Evolutionary conservation across 1,140 invertebrate species (phyloP).

Genomic region (Myzus persicae): DNA sequence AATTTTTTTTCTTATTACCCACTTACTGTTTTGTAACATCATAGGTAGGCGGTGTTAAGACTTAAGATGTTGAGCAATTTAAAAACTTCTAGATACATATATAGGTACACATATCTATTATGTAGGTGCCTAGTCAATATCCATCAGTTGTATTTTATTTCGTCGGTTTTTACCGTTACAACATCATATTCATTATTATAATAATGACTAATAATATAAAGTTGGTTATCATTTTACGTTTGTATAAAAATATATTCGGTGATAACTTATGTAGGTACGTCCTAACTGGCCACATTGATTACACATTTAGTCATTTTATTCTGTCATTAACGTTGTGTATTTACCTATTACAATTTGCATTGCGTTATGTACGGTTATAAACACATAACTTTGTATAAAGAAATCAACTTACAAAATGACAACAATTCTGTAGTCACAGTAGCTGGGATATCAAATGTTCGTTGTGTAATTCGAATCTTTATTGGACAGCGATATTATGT

Average conservation of each 20-base stretch:
- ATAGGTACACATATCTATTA: too few relatives aligned
- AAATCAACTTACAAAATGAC: neutral
- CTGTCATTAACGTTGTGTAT: neutral
- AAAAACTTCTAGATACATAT: neutral
- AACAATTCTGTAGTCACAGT: neutral
- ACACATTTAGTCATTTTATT: neutral
- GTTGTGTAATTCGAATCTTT: neutral
- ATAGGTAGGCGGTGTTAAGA: neutral
- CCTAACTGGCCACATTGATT: neutral
- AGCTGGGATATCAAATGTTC: neutral
- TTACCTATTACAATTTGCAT: neutral
- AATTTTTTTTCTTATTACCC: neutral
- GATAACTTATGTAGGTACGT: neutral
- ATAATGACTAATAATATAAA: neutral
- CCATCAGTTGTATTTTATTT: neutral
- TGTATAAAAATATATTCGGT: neutral
- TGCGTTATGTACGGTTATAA: neutral
- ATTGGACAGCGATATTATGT: neutral
- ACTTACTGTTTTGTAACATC: neutral
- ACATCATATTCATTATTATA: neutral
- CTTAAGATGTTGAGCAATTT: neutral
- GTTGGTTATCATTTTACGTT: neutral
- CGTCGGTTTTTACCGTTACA: neutral
- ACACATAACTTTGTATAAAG: neutral
- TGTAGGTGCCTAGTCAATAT: neutral